Conservation (phyloP, 1,140 invertebrate species). For the Lordiphosa stackelbergi region DNA sequence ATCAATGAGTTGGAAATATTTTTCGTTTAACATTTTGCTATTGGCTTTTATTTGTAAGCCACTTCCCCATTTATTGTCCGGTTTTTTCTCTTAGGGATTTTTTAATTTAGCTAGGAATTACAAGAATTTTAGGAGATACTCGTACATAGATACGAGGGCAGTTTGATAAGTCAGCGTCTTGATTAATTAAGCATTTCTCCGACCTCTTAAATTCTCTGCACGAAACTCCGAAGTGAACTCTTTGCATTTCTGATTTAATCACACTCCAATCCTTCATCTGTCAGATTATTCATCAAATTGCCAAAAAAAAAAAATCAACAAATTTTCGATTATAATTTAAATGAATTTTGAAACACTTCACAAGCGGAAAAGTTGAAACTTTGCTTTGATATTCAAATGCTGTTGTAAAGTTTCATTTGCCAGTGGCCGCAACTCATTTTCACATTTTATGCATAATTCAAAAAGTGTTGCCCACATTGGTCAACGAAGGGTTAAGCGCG, state of each 20-base stretch:
- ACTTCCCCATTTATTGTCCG: constrained; percentile 11
- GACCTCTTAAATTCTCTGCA: too few relatives aligned
- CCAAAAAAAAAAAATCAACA: background rate
- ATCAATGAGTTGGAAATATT: constrained; percentile 76
- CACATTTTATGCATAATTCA: constrained; percentile 71
- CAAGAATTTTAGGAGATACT: constrained; percentile 9
- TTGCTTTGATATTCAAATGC: constrained; percentile 74
- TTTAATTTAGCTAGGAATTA: constrained; percentile 47
- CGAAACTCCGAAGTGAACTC: too few relatives aligned
- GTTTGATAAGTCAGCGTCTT: too few relatives aligned
- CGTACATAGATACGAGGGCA: too few relatives aligned
- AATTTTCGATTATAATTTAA: constrained; percentile 52
- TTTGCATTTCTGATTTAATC: too few relatives aligned
- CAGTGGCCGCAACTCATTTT: constrained; percentile 53
- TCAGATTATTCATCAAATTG: constrained; percentile 7
- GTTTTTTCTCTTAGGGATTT: constrained; percentile 20
- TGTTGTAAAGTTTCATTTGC: constrained; percentile 52
- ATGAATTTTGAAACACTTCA: constrained; percentile 36
- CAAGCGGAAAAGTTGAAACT: constrained; percentile 25
- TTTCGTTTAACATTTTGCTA: constrained; percentile 53
- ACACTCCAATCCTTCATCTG: too few relatives aligned
- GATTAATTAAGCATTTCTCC: too few relatives aligned
- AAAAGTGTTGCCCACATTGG: constrained; percentile 46
- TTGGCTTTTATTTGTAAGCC: constrained; percentile 37
- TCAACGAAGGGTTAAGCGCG: constrained; percentile 52